Evolutionary conservation across 2,888 invertebrate species (phyloP), one percentile per base, ranked within the genome.

Genomic region (Hesperia comma): DNA sequence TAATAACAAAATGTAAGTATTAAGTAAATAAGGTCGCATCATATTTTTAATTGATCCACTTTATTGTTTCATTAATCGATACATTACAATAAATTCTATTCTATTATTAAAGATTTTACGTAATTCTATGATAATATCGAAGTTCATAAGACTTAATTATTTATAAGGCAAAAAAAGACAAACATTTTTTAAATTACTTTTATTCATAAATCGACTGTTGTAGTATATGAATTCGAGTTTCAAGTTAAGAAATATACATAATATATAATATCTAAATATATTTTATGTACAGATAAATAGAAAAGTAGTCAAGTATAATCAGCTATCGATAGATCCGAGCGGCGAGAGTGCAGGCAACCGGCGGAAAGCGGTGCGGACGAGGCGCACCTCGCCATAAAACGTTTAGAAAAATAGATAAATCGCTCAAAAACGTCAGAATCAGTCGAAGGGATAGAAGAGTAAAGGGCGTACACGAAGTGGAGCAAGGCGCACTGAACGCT

Each of bases 381-480:
- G 92, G 87, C 87, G 87, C 90, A 87, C 89, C 90, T 88, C 92
- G 90, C 91, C 92, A 83, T 90, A 92, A 92, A 92, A 91, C 85
- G 85, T 90, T 84, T 92, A 92, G 92, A 92, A 92, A 92, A 92
- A 92, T 92, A 92, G 92, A 92, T 92, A 92, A 92, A 92, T 92
- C 90, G 92, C 83, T 92, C 92, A 92, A 92, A 92, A 92, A 90
- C 85, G 88, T 91, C 88, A 91, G 90, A 86, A 77, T 92, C 92
- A 92, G 92, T 92, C 92, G 89, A 90, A 85, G 90, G 82, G 85
- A 88, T 84, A 88, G 88, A 87, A 86, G 85, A 85, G 82, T 79
- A 76, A 83, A 81, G 82, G 68, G 73, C 84, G 77, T 75, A 75
- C 70, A 75, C 63, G 82, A 82, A 80, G 86, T 77, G 69, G 73